A percentile compares a stretch with the other conserved stretches of the same genome.
Conservation (phyloP, 37 sponge, comb jelly and placozoan species). For the Aplysina aerophoba region DNA sequence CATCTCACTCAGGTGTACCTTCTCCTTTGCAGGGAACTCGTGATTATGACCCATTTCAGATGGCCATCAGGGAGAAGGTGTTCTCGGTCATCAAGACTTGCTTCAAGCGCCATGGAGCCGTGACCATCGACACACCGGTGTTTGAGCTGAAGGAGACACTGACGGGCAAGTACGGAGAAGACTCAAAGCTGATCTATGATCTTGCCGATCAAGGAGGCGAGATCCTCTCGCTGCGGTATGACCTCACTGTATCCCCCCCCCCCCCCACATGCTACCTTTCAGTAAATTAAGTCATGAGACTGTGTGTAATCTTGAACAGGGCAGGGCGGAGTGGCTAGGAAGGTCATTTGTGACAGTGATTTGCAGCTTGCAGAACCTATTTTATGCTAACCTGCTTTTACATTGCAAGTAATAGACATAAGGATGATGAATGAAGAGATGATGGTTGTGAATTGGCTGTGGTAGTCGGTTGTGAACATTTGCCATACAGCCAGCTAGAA, state of each 20-base stretch:
- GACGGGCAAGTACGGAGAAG: conserved; percentile 98
- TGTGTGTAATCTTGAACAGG: too few species aligned
- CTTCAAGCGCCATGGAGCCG: conserved; percentile 97
- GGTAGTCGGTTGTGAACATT: too few species aligned
- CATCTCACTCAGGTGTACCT: too few species aligned
- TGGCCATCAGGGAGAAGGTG: conserved; percentile 91
- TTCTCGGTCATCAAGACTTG: conserved; percentile 78
- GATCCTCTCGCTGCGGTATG: conserved; percentile 91
- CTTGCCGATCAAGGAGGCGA: conserved; percentile 99
- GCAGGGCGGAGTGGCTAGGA: too few species aligned
- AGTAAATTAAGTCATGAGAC: neutral
- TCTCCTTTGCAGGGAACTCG: conserved; percentile 51
- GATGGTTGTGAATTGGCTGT: too few species aligned
- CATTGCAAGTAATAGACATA: too few species aligned
- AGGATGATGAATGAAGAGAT: too few species aligned
- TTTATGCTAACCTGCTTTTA: too few species aligned
- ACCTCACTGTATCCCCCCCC: conserved; percentile 85
- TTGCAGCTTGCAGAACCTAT: too few species aligned
- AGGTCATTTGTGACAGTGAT: too few species aligned
- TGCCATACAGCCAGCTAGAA: too few species aligned
- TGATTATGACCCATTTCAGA: conserved; percentile 93
- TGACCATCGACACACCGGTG: conserved; percentile 96
- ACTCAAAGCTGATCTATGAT: conserved; percentile 97
- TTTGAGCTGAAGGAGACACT: conserved; percentile 94
- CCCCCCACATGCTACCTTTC: neutral